These are phyloP conservation scores for Spilarctia lutea DNA, from an alignment of 2,888 invertebrate species.

Conservation along the genomic window DNA sequence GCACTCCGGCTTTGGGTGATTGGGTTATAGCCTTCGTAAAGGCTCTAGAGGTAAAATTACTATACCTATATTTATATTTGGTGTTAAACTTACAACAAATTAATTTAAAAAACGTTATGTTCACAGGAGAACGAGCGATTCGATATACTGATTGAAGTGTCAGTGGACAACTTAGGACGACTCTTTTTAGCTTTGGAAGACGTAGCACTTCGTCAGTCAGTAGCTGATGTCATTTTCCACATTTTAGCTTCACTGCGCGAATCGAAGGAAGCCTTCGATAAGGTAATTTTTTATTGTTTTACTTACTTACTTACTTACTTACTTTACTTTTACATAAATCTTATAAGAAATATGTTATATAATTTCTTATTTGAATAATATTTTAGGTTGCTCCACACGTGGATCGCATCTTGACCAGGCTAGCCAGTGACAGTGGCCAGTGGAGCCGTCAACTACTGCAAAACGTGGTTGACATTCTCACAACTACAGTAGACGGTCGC, in stretches of 20 bases:
- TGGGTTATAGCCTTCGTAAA: constrained; percentile 90
- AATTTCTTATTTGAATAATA: no score
- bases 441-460: constrained; percentile 85
- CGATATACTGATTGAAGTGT: constrained; percentile 87
- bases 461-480: constrained; percentile 87
- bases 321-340: no score
- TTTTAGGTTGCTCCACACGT: constrained; percentile 81
- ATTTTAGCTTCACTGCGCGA: constrained; percentile 88
- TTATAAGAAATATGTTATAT: background rate
- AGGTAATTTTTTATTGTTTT: constrained; percentile 68
- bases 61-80: background rate
- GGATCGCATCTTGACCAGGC: constrained; percentile 78
- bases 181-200: constrained; percentile 86
- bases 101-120: constrained; percentile 4
- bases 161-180: constrained; percentile 86
- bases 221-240: constrained; percentile 88
- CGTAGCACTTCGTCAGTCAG: constrained; percentile 81
- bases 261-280: constrained; percentile 87
- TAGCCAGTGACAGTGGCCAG: constrained; percentile 87
- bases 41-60: constrained; percentile 84
- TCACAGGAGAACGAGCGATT: constrained; percentile 82
- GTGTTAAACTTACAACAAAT: background rate
- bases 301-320: background rate
- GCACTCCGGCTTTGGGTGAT: constrained; percentile 87
- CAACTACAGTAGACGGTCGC: constrained; percentile 64